Conservation (phyloP, 2,888 invertebrate species). For the Trissoscelio sp. region DNA sequence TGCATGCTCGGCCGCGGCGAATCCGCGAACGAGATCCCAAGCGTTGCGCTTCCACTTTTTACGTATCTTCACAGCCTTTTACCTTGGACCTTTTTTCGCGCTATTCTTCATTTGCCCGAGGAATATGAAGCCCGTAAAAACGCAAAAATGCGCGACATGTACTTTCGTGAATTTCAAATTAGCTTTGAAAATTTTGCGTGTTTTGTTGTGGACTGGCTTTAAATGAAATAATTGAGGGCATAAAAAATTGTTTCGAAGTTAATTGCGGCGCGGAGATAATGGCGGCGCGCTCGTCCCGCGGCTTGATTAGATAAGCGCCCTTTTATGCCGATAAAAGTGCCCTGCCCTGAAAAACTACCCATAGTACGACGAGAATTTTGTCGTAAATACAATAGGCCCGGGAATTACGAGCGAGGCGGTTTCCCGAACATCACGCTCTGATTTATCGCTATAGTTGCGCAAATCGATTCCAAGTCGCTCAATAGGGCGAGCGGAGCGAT, state of each 20-base stretch:
- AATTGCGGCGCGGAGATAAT: constrained; percentile 63
- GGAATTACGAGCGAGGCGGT: constrained; percentile 68
- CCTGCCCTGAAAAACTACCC: constrained; percentile 56
- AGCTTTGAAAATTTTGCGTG: constrained; percentile 21
- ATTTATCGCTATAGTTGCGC: constrained; percentile 66
- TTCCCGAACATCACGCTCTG: constrained; percentile 66
- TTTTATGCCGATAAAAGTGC: constrained; percentile 61
- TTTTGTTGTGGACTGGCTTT: constrained; percentile 16
- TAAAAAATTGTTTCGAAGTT: constrained; percentile 44
- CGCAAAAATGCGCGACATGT: constrained; percentile 38
- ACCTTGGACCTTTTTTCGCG: constrained; percentile 50
- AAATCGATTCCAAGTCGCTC: constrained; percentile 69
- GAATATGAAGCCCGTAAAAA: constrained; percentile 49
- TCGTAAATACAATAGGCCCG: constrained; percentile 69
- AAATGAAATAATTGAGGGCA: constrained; percentile 51
- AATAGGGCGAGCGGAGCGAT: constrained; percentile 56
- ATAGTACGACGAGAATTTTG: constrained; percentile 64
- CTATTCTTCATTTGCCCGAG: constrained; percentile 51
- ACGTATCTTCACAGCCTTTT: constrained; percentile 61
- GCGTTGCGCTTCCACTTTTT: constrained; percentile 69
- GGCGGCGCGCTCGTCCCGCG: constrained; percentile 31
- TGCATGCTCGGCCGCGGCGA: constrained; percentile 70
- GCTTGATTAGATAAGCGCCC: constrained; percentile 69
- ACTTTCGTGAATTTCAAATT: constrained; percentile 58
- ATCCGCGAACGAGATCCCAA: constrained; percentile 70